Evolutionary conservation across 2,113 vertebrate genomes (phyloP).

Genomic region (Eurystomus gularis): DNA sequence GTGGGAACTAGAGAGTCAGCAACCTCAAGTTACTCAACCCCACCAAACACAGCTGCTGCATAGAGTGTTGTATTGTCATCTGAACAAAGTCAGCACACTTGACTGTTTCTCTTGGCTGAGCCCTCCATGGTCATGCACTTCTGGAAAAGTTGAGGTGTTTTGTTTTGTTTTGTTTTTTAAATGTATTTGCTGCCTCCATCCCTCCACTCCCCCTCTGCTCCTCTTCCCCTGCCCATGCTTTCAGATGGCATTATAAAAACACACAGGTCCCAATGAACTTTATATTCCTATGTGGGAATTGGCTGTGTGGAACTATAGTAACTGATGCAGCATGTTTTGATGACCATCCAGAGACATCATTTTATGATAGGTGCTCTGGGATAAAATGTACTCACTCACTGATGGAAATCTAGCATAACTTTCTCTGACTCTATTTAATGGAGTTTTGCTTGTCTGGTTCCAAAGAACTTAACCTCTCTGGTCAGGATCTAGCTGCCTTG

Average conservation of each 20-base stretch:
- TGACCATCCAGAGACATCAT: not conserved
- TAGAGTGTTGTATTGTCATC: not conserved
- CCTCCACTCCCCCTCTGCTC: fast-evolving
- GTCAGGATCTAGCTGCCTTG: not conserved
- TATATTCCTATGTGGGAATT: not conserved
- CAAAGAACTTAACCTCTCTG: not conserved
- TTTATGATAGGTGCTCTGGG: not conserved
- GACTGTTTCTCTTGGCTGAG: not conserved
- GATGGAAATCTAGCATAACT: not conserved
- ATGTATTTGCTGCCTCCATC: not conserved
- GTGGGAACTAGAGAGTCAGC: not conserved
- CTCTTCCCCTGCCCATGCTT: too few relatives aligned
- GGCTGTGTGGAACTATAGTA: not conserved
- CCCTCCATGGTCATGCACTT: not conserved
- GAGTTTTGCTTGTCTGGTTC: not conserved
- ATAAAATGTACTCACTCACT: not conserved
- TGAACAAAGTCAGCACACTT: not conserved
- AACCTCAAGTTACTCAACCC: not conserved
- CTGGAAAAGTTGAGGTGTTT: not conserved
- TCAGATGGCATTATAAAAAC: not conserved
- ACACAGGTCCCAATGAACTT: not conserved
- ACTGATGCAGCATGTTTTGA: not conserved
- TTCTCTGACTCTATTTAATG: not conserved
- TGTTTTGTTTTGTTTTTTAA: too few relatives aligned
- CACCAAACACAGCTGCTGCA: not conserved